Percentiles rank a stretch among this genome's conserved stretches.
Evolutionary conservation across 2,113 vertebrate species (phyloP).

Genomic region (Loxodonta africana): DNA sequence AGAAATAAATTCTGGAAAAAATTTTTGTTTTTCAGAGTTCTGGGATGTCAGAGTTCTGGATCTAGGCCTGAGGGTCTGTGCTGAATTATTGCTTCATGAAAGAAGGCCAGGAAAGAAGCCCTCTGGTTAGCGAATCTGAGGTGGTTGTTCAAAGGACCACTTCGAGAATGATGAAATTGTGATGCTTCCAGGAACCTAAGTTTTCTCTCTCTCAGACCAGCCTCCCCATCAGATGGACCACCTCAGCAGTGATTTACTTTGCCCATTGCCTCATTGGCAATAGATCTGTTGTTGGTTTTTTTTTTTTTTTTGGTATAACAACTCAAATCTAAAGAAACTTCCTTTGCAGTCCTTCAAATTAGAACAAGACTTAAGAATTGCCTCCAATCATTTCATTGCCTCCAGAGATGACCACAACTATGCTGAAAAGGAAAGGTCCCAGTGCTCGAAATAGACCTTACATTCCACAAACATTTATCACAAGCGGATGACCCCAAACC

Average conservation of each 20-base stretch:
- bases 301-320: too few relatives aligned
- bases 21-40: background rate
- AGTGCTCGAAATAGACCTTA: background rate
- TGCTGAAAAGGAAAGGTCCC: slow-evolving; percentile 34
- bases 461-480: slow-evolving; percentile 41
- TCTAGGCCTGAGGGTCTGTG: background rate
- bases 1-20: background rate
- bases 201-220: background rate
- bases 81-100: background rate
- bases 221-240: background rate
- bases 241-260: too few relatives aligned
- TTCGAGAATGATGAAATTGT: background rate
- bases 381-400: background rate
- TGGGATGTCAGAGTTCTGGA: background rate
- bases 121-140: background rate
- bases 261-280: too few relatives aligned
- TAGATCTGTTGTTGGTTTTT: too few relatives aligned
- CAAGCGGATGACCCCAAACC: background rate
- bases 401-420: slow-evolving; percentile 41
- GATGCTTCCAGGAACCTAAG: background rate
- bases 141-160: background rate
- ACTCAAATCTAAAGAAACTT: background rate
- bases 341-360: background rate
- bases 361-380: background rate
- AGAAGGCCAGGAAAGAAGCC: background rate